A percentile compares a stretch with the other conserved stretches of the same genome.
phyloP scores from a whole-genome alignment of 2,113 vertebrate genomes.

The Thalassoma bifasciatum region DNA sequence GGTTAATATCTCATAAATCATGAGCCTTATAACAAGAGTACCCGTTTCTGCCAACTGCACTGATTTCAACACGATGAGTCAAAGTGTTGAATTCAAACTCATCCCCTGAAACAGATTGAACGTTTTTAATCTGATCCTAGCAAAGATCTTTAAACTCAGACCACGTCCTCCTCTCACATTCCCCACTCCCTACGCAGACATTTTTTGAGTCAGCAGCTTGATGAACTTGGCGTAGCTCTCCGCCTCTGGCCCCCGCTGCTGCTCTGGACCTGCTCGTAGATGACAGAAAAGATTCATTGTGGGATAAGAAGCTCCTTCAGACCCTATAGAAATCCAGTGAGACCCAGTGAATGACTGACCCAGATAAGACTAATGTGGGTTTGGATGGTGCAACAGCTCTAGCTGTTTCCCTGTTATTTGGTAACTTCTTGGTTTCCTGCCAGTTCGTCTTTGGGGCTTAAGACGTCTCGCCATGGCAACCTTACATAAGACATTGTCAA shows the following conservation, averaged over 20 bases:
- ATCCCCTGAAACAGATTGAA: conserved; percentile 20
- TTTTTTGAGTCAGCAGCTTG: background rate
- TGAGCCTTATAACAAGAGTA: background rate
- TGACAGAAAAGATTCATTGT: conserved; percentile 32
- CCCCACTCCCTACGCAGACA: background rate
- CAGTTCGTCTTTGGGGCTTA: background rate
- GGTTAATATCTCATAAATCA: background rate
- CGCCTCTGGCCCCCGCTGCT: background rate
- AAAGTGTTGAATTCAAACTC: conserved; percentile 29
- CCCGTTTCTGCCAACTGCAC: background rate
- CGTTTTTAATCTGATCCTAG: conserved; percentile 41
- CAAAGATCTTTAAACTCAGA: background rate
- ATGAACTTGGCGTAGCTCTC: background rate
- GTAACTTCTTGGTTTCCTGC: conserved; percentile 25
- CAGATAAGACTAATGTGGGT: conserved; percentile 29
- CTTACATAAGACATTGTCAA: background rate
- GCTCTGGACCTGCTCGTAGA: background rate
- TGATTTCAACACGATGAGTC: background rate
- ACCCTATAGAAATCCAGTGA: background rate
- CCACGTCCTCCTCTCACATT: background rate
- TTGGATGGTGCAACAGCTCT: background rate
- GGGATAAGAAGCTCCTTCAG: conserved; percentile 8
- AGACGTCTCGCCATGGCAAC: conserved; percentile 30
- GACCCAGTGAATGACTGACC: conserved; percentile 32
- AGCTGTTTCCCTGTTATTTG: conserved; percentile 27